Percentiles rank a stretch among this genome's conserved stretches.
Conservation (phyloP, 2,888 invertebrate genomes). For the Bibio marci region DNA sequence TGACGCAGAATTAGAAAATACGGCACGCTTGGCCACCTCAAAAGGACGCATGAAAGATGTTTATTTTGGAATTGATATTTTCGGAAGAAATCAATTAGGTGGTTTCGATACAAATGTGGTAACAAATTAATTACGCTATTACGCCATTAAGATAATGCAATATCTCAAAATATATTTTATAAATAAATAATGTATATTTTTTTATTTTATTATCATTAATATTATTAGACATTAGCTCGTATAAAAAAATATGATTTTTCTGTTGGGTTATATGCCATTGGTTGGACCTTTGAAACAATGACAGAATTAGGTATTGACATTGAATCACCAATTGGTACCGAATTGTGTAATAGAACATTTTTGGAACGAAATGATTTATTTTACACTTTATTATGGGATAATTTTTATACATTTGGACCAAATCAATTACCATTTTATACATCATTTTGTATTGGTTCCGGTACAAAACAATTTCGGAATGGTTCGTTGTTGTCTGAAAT, state of each 20-base stretch:
- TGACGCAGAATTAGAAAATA: conserved; percentile 39
- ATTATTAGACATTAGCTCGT: conserved; percentile 46
- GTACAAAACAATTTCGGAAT: conserved; percentile 27
- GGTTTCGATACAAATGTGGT: conserved; percentile 64
- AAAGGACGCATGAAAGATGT: conserved; percentile 51
- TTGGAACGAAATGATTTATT: conserved; percentile 49
- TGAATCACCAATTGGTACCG: conserved; percentile 15
- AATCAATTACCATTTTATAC: conserved; percentile 46
- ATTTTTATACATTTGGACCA: conserved; percentile 49
- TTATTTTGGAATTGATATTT: conserved; percentile 85
- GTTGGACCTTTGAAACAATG: conserved; percentile 77
- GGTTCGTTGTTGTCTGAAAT: conserved; percentile 7
- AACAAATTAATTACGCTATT: too few relatives aligned
- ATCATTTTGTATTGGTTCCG: conserved; percentile 67
- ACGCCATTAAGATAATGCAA: too few relatives aligned
- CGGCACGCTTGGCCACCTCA: conserved; percentile 28
- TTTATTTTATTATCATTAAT: too few relatives aligned
- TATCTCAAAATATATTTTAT: too few relatives aligned
- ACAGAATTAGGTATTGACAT: conserved; percentile 19
- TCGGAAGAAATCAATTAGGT: conserved; percentile 82
- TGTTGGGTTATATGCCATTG: conserved; percentile 85
- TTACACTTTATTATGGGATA: conserved; percentile 58
- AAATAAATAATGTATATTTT: too few relatives aligned
- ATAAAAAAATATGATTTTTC: conserved; percentile 53
- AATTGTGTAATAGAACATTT: conserved; percentile 30